These are phyloP conservation scores for Automeris io DNA, from an alignment of 2,888 invertebrate species.

Conservation along the genomic window DNA sequence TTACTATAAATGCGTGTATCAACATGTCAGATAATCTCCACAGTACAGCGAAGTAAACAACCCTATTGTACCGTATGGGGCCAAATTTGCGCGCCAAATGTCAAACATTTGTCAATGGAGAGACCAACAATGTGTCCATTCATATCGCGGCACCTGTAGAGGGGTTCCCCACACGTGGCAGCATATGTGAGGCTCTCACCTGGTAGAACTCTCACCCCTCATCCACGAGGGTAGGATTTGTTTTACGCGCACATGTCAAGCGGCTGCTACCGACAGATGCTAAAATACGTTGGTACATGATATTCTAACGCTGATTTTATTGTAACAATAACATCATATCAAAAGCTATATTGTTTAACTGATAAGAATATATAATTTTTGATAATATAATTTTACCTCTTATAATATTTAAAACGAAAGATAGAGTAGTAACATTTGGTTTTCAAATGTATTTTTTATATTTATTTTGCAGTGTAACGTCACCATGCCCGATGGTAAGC, in stretches of 20 bases:
- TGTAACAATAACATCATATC: slow-evolving; percentile 28
- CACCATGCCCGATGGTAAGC: too few relatives aligned
- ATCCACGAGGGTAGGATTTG: slow-evolving; percentile 49
- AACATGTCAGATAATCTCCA: slow-evolving; percentile 8
- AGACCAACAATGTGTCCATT: slow-evolving; percentile 58
- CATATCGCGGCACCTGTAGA: slow-evolving; percentile 61
- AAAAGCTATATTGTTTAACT: too few relatives aligned
- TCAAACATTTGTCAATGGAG: slow-evolving; percentile 62
- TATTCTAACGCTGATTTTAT: slow-evolving; percentile 54
- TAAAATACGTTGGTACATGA: slow-evolving; percentile 61
- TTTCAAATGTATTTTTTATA: too few relatives aligned
- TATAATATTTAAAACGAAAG: too few relatives aligned
- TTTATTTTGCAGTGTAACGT: too few relatives aligned
- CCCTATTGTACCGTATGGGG: slow-evolving; percentile 46
- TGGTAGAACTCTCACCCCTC: slow-evolving; percentile 68
- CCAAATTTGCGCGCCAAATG: slow-evolving; percentile 64
- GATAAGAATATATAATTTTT: too few relatives aligned
- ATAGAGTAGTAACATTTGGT: too few relatives aligned
- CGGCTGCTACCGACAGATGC: slow-evolving; percentile 74
- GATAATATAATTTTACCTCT: too few relatives aligned
- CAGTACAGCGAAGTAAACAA: slow-evolving; percentile 39
- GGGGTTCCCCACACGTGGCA: slow-evolving; percentile 69
- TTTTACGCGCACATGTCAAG: slow-evolving; percentile 65
- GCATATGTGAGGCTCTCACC: slow-evolving; percentile 62
- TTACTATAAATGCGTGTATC: background rate